A percentile compares a stretch with the other conserved stretches of the same genome.
Conservation (phyloP, 2,888 invertebrate genomes). For the Caenorhabditis sp. region DNA sequence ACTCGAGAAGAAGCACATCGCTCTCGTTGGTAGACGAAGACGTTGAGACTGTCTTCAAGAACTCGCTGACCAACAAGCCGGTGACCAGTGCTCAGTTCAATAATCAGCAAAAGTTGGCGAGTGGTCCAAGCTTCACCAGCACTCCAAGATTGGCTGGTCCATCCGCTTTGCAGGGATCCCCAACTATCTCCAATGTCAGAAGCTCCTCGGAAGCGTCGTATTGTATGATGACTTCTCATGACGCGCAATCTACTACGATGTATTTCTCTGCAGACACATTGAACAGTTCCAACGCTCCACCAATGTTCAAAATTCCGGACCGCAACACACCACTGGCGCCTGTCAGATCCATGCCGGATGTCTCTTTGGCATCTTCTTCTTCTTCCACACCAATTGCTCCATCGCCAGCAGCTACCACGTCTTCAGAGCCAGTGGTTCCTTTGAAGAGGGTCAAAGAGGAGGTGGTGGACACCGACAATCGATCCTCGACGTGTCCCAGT, state of each 20-base stretch:
- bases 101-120: constrained; percentile 10
- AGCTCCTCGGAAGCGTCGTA: constrained; percentile 40
- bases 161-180: not conserved
- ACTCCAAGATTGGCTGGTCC: constrained; percentile 9
- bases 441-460: constrained; percentile 26
- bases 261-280: constrained; percentile 38
- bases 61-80: constrained; percentile 21
- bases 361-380: constrained; percentile 19
- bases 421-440: not conserved
- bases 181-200: constrained; percentile 48
- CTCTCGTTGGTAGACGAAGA: constrained; percentile 47
- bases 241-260: constrained; percentile 22
- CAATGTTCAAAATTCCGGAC: not conserved
- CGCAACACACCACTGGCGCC: not conserved
- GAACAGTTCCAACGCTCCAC: not conserved
- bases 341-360: not conserved
- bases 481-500: constrained; percentile 28
- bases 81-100: constrained; percentile 37
- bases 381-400: constrained; percentile 18
- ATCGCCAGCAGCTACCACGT: constrained; percentile 1
- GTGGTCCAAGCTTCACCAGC: constrained; percentile 44
- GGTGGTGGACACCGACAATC: not conserved
- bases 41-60: constrained; percentile 46
- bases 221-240: constrained; percentile 16
- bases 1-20: constrained; percentile 15